Evolutionary conservation across 2,888 invertebrate species (phyloP).

Genomic region (Odontocolon sp.): DNA sequence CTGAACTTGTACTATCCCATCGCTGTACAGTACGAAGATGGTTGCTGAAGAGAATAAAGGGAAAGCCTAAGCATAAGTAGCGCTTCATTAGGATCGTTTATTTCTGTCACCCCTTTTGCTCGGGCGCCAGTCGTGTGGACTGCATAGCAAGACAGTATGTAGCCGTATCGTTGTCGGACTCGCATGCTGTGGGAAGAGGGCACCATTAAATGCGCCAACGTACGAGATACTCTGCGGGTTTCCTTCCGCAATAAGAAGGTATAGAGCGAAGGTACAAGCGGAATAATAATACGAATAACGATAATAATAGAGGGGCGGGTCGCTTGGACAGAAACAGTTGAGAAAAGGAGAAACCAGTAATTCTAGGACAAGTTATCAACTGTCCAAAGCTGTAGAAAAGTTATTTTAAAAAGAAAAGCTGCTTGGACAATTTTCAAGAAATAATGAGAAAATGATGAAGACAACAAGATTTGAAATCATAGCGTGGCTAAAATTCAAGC

Average conservation of each 20-base stretch:
- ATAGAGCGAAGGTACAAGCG: constrained; percentile 4
- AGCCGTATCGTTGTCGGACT: constrained; percentile 17
- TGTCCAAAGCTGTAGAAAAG: too few relatives aligned
- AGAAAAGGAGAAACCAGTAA: too few relatives aligned
- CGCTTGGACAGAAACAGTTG: constrained; percentile 14
- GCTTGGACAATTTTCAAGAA: not conserved
- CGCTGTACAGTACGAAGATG: constrained; percentile 10
- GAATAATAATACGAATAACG: constrained; percentile 15
- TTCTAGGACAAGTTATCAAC: too few relatives aligned
- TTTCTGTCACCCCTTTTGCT: constrained; percentile 63
- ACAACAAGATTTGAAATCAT: not conserved
- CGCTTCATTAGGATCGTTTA: constrained; percentile 66
- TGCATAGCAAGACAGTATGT: constrained; percentile 32
- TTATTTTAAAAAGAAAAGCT: too few relatives aligned
- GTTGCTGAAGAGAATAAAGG: constrained; percentile 38
- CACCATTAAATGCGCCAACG: constrained; percentile 43
- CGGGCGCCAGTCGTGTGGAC: constrained; percentile 54
- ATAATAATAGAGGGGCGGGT: not conserved
- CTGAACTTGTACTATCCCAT: not conserved
- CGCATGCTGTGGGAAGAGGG: constrained; percentile 40
- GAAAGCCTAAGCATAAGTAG: constrained; percentile 54
- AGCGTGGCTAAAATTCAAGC: not conserved
- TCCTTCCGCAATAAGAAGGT: constrained; percentile 35
- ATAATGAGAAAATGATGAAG: not conserved
- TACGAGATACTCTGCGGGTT: constrained; percentile 43